Evolutionary conservation across 1,140 invertebrate genomes (phyloP).

Genomic region (Hydropsyche tenuis): DNA sequence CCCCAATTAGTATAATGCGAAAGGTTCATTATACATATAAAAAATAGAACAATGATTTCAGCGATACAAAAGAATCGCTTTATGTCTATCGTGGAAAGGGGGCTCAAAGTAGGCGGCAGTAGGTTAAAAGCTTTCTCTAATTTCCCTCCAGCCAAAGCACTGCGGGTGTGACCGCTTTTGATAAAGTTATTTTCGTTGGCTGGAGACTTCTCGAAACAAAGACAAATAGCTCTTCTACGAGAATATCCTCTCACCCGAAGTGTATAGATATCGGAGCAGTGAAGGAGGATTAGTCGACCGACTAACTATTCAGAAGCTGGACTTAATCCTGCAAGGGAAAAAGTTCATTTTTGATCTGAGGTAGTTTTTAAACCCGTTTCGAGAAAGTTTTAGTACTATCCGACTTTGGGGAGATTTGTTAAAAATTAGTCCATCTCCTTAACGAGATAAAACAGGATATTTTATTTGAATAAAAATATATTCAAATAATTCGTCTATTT

Average conservation of each 20-base stretch:
- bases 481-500: too few species aligned
- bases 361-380: background rate
- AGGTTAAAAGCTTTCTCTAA: constrained; percentile 36
- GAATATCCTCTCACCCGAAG: constrained; percentile 4
- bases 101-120: background rate
- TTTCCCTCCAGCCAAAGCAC: constrained; percentile 23
- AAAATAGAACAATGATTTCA: too few species aligned
- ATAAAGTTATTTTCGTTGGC: constrained; percentile 31
- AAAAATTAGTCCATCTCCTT: too few species aligned
- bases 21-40: too few species aligned
- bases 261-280: background rate
- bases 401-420: background rate
- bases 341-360: background rate
- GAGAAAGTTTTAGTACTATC: background rate
- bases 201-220: constrained; percentile 27
- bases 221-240: constrained; percentile 23
- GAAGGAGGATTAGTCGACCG: background rate
- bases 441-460: background rate
- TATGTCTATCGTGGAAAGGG: background rate
- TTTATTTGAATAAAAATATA: too few species aligned
- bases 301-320: too few species aligned
- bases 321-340: background rate
- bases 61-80: constrained; percentile 16
- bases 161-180: constrained; percentile 29
- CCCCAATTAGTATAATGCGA: too few species aligned